Base-by-base conservation (phyloP, 1,140 invertebrate genomes). In the Colletes latitarsis region DNA sequence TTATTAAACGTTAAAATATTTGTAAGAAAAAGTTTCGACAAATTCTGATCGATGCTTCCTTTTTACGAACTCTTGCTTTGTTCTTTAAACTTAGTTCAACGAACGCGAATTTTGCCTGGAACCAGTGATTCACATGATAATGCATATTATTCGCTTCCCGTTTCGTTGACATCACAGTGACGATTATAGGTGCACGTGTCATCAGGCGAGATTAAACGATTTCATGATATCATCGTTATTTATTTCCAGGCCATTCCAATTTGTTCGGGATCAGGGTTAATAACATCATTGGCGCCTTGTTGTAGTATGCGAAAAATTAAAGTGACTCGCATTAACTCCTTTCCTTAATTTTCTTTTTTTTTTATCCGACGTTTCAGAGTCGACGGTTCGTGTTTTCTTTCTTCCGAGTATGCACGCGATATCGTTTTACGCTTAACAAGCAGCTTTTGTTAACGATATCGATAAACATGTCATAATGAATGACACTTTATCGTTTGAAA, bases 251-350 rank as follows among this genome's bases (percentile, higher is more conserved):
- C 43, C 4, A 75, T 75, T 75, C 4, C 21, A 74, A 60, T 68
- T 75, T 15, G 30, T n/a, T 41, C 9, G 17, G 62, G 41, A 79
- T 67, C 77, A 80, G 71, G 78, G 78, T 80, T 74, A 80, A 80
- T 75, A 75, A 80, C 78, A 68, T 75, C 43, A 46, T 80, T 53
- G 77, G 60, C 62, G 57, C 62, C 52, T 68, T 41, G 41, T 52
- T 46, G 53, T 12, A 41, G 41, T 17, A 10, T 5, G 17, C 12
- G 17, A 15, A 21, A 46, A 10, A 71, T 69, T 60, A 49, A 60
- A 72, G 4, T n/a, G 49, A 57, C 41, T 52, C 41, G 4, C 46
- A 21, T 66, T 49, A 10, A 78, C 15, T 6, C 30, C 8, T 60
- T 12, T 8, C 17, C 14, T 19, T 21, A 46, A 46, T 6, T 0